Evolutionary conservation across 2,888 invertebrate genomes (phyloP).

Genomic region (Ormyrus pomaceus): DNA sequence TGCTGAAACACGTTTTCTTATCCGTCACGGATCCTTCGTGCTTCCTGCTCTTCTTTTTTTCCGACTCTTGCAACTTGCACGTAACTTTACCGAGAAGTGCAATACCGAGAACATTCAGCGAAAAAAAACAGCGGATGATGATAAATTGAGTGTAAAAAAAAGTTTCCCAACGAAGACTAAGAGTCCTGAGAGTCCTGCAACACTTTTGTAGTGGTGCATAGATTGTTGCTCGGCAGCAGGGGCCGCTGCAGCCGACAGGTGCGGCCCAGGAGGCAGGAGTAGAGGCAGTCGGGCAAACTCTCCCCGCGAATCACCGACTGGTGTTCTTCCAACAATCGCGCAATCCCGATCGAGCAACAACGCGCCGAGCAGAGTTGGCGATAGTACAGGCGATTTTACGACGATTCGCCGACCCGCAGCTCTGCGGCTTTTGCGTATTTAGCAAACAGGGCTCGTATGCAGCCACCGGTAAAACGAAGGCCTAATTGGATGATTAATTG

Average conservation of each 20-base stretch:
- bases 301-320: neutral
- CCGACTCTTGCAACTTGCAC: slow-evolving; percentile 35
- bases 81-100: slow-evolving; percentile 46
- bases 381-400: slow-evolving; percentile 56
- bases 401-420: slow-evolving; percentile 24
- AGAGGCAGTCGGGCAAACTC: neutral
- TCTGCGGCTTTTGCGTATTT: slow-evolving; percentile 35
- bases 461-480: slow-evolving; percentile 62
- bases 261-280: neutral
- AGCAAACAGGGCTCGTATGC: slow-evolving; percentile 39
- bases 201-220: neutral
- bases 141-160: too few relatives aligned
- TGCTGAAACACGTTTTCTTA: slow-evolving; percentile 71
- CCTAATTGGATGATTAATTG: slow-evolving; percentile 72
- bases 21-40: slow-evolving; percentile 69
- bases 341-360: slow-evolving; percentile 7
- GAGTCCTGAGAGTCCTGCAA: slow-evolving; percentile 37
- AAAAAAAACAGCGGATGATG: too few relatives aligned
- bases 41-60: slow-evolving; percentile 54
- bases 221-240: slow-evolving; percentile 50
- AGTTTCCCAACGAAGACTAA: neutral
- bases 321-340: slow-evolving; percentile 29
- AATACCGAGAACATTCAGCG: slow-evolving; percentile 4
- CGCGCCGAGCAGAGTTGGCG: neutral
- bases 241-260: slow-evolving; percentile 8